Conservation (phyloP, 2,888 invertebrate genomes). For the Amblyjoppa fuscipennis region DNA sequence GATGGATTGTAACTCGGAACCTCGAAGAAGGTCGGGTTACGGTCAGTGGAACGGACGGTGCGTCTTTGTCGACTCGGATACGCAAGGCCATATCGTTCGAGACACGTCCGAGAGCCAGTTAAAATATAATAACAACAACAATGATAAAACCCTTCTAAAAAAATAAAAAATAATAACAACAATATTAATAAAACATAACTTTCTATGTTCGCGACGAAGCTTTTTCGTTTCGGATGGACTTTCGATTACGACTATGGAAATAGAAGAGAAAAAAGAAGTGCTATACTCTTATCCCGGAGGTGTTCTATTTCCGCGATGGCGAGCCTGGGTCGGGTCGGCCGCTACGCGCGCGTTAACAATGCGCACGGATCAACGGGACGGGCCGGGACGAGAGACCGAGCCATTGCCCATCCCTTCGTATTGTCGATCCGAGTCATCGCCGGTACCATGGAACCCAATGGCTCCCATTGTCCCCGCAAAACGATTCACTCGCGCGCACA, state of each 20-base stretch:
- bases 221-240: background rate
- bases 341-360: slow-evolving; percentile 62
- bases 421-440: slow-evolving; percentile 57
- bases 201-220: background rate
- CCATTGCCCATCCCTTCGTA: slow-evolving; percentile 76
- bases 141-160: background rate
- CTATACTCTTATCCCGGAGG: slow-evolving; percentile 21
- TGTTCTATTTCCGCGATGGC: slow-evolving; percentile 58
- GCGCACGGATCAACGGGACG: slow-evolving; percentile 60
- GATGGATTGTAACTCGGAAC: slow-evolving; percentile 64
- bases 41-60: slow-evolving; percentile 76
- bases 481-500: slow-evolving; percentile 33
- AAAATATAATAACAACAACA: background rate
- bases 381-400: slow-evolving; percentile 70
- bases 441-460: slow-evolving; percentile 47
- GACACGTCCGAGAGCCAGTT: background rate
- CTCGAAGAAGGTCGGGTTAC: slow-evolving; percentile 80
- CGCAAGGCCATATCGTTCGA: background rate
- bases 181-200: background rate
- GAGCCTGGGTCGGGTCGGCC: slow-evolving; percentile 28
- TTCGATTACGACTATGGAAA: background rate
- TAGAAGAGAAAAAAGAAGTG: background rate
- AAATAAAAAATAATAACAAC: background rate
- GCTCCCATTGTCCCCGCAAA: slow-evolving; percentile 49
- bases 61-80: slow-evolving; percentile 6